Conservation (phyloP, 2,888 invertebrate genomes). For the Linnaemya vulpina region DNA sequence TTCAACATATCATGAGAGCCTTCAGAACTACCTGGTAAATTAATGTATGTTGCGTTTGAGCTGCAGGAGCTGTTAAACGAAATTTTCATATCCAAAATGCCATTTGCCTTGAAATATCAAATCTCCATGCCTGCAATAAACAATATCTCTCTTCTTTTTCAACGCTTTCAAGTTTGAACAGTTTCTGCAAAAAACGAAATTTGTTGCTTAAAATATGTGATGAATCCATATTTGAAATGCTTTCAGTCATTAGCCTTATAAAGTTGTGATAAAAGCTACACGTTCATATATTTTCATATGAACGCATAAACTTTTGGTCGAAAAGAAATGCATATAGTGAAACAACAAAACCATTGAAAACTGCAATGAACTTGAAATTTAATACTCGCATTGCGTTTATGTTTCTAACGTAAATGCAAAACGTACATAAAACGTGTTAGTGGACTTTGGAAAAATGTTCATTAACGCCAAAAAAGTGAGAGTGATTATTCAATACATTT, state of each 20-base stretch:
- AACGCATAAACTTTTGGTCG: conserved; percentile 4
- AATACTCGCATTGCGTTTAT: conserved; percentile 26
- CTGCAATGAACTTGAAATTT: conserved; percentile 52
- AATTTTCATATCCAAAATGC: too few species aligned
- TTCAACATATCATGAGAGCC: background rate
- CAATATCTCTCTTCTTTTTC: background rate
- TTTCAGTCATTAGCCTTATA: conserved; percentile 15
- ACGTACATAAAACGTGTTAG: conserved; percentile 36
- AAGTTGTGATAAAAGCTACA: background rate
- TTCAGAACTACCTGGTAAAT: too few species aligned
- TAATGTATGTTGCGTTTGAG: too few species aligned
- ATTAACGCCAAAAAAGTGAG: conserved; percentile 53
- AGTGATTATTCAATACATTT: conserved; percentile 51
- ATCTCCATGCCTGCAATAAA: background rate
- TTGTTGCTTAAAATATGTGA: conserved; percentile 11
- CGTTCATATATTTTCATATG: background rate
- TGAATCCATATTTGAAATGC: conserved; percentile 25
- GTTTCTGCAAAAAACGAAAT: background rate
- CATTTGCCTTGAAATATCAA: conserved; percentile 1
- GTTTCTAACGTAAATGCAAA: conserved; percentile 16
- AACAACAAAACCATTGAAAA: conserved; percentile 41
- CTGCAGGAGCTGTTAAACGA: too few species aligned
- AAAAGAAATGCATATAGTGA: background rate
- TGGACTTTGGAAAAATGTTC: conserved; percentile 23
- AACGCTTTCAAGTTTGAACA: background rate